Evolutionary conservation across 2,113 vertebrate species (phyloP), one percentile per base, ranked within the genome.

Genomic region (Haemorhous mexicanus): DNA sequence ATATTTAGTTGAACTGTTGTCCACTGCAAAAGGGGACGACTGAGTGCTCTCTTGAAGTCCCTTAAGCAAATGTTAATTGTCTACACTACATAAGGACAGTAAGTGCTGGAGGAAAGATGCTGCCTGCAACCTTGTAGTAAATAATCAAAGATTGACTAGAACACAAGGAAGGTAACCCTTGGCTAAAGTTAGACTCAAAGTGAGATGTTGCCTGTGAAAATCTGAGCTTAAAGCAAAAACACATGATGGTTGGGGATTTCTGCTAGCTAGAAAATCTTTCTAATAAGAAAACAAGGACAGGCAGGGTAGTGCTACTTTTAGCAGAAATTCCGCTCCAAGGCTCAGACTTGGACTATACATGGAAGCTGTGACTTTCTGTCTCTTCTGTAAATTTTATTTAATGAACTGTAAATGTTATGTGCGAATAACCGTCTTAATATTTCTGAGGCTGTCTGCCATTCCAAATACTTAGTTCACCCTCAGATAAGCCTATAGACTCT

Each of bases 231-330:
- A 94, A 94, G 75, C 41, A 76, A 84, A 94, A 84, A 4, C 20
- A 44, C 47, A 22, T 1, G 14, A 85, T 76, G 44, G 13, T 9
- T 79, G 39, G 28, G 24, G 64, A 63, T 90, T 96, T 86, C 73
- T 90, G 62, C 79, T 94, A 84, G 80, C 77, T 93, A 69, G 30
- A 94, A 94, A 93, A 66, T 79, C 32, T 89, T 83, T 73, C 64
- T 70, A 56, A 47, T 73, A 84, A 87, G 83, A 90, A 93, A 93
- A 94, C n/a, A 69, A 91, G 78, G 67, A 76, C 37, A 87, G 83
- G 76, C 91, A 97, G 80, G 43, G 21, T 61, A 83, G 47, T 93
- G 81, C 74, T 96, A 69, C 91, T 95, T 95, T 93, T 89, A 94
- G 74, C 66, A 80, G 63, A 78, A 59, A 66, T 92, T 91, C 47